Base-by-base conservation (phyloP, 2,797 vertebrate species). In the Danio choprae region DNA sequence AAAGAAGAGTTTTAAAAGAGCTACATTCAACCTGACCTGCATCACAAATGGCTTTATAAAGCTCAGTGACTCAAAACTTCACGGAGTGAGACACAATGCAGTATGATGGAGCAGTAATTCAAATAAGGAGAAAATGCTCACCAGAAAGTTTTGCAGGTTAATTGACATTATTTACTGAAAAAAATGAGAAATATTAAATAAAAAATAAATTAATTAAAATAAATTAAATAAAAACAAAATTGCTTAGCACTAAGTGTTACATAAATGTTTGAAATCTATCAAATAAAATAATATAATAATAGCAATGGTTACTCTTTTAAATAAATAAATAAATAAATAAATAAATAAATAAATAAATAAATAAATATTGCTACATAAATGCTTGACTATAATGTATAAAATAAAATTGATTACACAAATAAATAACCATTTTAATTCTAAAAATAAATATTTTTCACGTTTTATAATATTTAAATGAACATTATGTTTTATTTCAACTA, bases 1-100 rank as follows among this genome's bases (percentile, higher is more conserved):
- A n/a, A 51, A 69, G 29, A 69, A 51, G 44, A 16, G 44, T 67
- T 67, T 48, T 67, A 10, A 46, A 67, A 67, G 20, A 67, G 16
- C 48, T 3, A 40, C 51, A 69, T 29, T 51, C 29, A 38, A 51
- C 29, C 48, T 38, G 22, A 69, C 22, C 48, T 38, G 65, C 9
- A 50, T 5, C 15, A 51, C 12, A 9, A 69, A 50, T 51, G 46
- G 15, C 46, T n/a, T n/a, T 50, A 12, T 56, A 58, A 58, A 29
- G 55, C 20, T 58, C 55, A 29, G 13, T 11, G 12, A 43, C 60
- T 4, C 58, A 59, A 13, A 59, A 36, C 5, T 29, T 15, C 29
- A 15, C 8, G 12, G 11, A 0, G 13, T 5, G 20, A 48, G 11
- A 16, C 43, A 29, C 44, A 50, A 9, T 36, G 29, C 8, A 50